Base-by-base conservation (phyloP, 1,140 invertebrate species). In the Copidosoma floridanum region DNA sequence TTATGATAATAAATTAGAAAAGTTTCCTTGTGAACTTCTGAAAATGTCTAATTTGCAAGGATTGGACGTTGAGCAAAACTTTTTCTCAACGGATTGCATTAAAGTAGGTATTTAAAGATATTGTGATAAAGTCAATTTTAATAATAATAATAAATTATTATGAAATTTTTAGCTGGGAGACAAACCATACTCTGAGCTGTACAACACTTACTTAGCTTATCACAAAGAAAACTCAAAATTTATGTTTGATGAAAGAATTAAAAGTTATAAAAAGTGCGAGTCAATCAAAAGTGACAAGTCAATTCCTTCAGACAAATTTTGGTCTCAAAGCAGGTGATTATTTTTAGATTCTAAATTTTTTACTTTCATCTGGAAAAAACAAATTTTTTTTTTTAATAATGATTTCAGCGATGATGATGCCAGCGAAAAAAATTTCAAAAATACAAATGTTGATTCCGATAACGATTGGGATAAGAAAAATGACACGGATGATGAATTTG, bases 41-140 rank as follows among this genome's bases (percentile, higher is more conserved):
- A 11, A 51, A 51, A 35, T 56, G 18, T 2, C 14, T 16, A 43
- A 18, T 51, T 51, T 61, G n/a, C 10, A 56, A 56, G 52, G 53
- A 43, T 61, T 61, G 16, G 59, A 61, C 27, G 23, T 61, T 4
- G 52, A 56, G 20, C 26, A 24, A 29, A 61, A 61, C 53, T 61
- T 18, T 37, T 43, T 50, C 32, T 7, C 44, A 35, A 56, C 59
- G 21, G 18, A 41, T 37, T 18, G 56, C n/a, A 27, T 60, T 47
- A 60, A 27, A 18, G 57, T 44, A 37, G 35, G 32, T 16, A 44
- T 29, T 24, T 51, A 24, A 21, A 21, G 20, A 11, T 43, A 43
- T n/a, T n/a, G 18, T 18, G 23, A 43, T 44, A 24, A 23, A 21
- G 16, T 43, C 0, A 26, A 46, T 51, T 14, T 24, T 47, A 56